These are phyloP conservation scores for Orthosia gracilis DNA, from an alignment of 2,888 invertebrate species.

Conservation along the genomic window DNA sequence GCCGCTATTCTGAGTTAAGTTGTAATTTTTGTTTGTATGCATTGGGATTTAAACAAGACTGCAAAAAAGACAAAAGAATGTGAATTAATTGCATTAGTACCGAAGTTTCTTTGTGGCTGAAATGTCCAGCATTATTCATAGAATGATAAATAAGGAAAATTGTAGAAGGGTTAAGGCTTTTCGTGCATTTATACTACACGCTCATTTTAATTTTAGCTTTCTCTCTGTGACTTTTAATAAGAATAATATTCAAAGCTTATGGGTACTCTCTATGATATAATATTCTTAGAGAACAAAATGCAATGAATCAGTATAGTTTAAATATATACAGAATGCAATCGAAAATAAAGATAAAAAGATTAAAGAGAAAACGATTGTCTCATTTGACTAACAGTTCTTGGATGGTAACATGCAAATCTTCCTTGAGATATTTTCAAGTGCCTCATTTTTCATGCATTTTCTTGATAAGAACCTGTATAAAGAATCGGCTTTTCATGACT, in stretches of 20 bases:
- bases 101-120: slow-evolving; percentile 38
- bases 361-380: slow-evolving; percentile 2
- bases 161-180: slow-evolving; percentile 17
- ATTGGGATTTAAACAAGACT: slow-evolving; percentile 36
- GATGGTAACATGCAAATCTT: slow-evolving; percentile 45
- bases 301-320: neutral
- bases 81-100: slow-evolving; percentile 43
- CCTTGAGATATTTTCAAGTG: slow-evolving; percentile 21
- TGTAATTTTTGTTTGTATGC: slow-evolving; percentile 55
- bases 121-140: slow-evolving; percentile 36
- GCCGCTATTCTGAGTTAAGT: slow-evolving; percentile 25
- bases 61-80: slow-evolving; percentile 49
- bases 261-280: slow-evolving; percentile 1
- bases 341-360: neutral
- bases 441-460: slow-evolving; percentile 37
- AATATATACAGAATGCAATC: neutral
- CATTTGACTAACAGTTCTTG: slow-evolving; percentile 24
- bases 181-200: slow-evolving; percentile 5
- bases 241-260: slow-evolving; percentile 20
- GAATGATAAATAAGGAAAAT: slow-evolving; percentile 41
- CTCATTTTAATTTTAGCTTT: slow-evolving; percentile 13
- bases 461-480: slow-evolving; percentile 4
- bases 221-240: slow-evolving; percentile 24
- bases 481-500: neutral
- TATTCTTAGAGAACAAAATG: neutral